Evolutionary conservation across 1,140 invertebrate genomes (phyloP).

Genomic region (Leucophenga varia): DNA sequence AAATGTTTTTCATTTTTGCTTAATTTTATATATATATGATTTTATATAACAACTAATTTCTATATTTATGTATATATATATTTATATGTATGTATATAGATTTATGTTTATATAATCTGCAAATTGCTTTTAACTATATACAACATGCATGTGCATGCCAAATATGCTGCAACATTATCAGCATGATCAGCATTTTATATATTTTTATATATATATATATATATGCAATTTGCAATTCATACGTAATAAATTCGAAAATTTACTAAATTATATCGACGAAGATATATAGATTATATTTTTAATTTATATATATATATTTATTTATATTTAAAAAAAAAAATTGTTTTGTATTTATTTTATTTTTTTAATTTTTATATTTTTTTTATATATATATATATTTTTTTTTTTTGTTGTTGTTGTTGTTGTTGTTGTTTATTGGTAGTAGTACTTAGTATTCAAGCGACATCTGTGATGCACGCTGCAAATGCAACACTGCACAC

Average conservation of each 20-base stretch:
- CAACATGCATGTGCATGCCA: too few relatives aligned
- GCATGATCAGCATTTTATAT: not conserved
- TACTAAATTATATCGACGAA: too few relatives aligned
- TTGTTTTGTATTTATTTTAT: constrained; percentile 3
- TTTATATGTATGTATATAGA: constrained; percentile 14
- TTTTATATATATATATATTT: too few relatives aligned
- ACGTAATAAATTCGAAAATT: too few relatives aligned
- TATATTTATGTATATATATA: constrained; percentile 22
- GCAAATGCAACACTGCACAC: constrained; percentile 4
- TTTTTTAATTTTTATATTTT: too few relatives aligned
- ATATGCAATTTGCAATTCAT: not conserved
- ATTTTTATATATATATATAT: not conserved
- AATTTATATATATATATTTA: too few relatives aligned
- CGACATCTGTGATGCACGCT: constrained; percentile 21
- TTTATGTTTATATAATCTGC: not conserved
- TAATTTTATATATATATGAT: constrained; percentile 1
- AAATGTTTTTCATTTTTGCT: too few relatives aligned
- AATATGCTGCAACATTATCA: too few relatives aligned
- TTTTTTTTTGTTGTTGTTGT: too few relatives aligned
- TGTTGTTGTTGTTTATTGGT: too few relatives aligned
- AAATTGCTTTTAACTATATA: not conserved
- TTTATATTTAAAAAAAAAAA: constrained; percentile 15
- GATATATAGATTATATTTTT: too few relatives aligned
- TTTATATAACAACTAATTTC: not conserved
- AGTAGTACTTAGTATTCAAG: too few relatives aligned